These are phyloP conservation scores for Naja naja DNA, from an alignment of 2,113 vertebrate species.

Conservation along the genomic window DNA sequence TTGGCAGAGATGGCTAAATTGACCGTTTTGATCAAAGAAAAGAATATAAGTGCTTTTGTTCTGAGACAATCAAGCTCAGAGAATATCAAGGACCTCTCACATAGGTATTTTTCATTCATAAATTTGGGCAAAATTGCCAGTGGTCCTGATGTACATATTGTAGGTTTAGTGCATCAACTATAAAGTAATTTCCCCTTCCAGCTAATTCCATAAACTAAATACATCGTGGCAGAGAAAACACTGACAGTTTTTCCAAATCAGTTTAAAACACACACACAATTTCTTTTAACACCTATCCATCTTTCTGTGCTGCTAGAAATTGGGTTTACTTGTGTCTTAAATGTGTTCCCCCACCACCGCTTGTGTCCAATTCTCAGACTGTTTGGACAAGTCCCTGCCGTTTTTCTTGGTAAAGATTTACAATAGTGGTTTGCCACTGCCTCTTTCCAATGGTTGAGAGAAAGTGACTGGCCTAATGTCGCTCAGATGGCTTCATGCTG, in stretches of 20 bases:
- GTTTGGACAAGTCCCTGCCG: too few species aligned
- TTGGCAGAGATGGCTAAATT: too few species aligned
- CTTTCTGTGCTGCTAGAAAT: neutral
- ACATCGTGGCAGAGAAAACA: neutral
- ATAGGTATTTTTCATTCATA: neutral
- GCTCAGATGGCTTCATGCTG: too few species aligned
- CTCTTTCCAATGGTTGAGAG: too few species aligned
- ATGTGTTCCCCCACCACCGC: neutral
- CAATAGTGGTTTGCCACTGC: too few species aligned
- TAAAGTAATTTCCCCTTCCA: neutral
- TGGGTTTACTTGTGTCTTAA: neutral
- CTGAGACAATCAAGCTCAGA: too few species aligned
- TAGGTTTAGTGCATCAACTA: neutral
- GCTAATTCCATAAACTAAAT: neutral
- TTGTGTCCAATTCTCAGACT: too few species aligned
- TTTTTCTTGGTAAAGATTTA: too few species aligned
- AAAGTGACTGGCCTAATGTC: too few species aligned
- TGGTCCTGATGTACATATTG: neutral
- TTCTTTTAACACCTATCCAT: neutral
- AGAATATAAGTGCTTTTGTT: too few species aligned
- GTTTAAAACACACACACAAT: neutral
- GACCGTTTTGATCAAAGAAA: too few species aligned
- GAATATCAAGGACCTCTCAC: too few species aligned
- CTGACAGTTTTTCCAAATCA: neutral
- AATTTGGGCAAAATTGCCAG: neutral